Percentiles rank a stretch among this genome's conserved stretches.
Evolutionary conservation across 2,888 invertebrate genomes (phyloP).

Genomic region (Chymomyza caudatula): DNA sequence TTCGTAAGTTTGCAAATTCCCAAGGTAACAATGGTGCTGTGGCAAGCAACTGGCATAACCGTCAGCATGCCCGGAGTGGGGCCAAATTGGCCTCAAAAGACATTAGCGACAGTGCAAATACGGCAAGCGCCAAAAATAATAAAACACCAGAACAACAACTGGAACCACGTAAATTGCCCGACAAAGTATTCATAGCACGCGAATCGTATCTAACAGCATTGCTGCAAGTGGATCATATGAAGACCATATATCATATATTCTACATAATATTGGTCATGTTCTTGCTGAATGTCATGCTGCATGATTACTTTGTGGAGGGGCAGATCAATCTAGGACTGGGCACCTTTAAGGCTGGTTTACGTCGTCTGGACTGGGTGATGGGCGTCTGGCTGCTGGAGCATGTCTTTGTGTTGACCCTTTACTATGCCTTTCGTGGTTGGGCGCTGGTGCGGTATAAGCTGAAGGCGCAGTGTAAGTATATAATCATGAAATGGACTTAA

Average conservation of each 20-base stretch:
- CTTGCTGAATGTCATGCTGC: conserved; percentile 83
- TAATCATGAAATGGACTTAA: background rate
- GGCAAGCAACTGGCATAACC: conserved; percentile 57
- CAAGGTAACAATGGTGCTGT: conserved; percentile 2
- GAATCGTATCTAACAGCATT: conserved; percentile 90
- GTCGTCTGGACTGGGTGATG: conserved; percentile 81
- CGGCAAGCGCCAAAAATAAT: conserved; percentile 30
- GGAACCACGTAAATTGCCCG: conserved; percentile 77
- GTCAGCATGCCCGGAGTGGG: conserved; percentile 20
- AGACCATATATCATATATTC: conserved; percentile 91
- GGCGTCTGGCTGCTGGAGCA: conserved; percentile 80
- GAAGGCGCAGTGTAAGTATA: conserved; percentile 56
- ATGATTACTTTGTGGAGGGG: conserved; percentile 85
- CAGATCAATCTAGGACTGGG: conserved; percentile 79
- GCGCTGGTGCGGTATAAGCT: conserved; percentile 67
- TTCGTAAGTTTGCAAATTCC: conserved; percentile 61
- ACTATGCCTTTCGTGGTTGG: conserved; percentile 79
- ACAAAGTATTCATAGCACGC: conserved; percentile 84
- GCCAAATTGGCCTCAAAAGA: conserved; percentile 30
- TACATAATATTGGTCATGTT: conserved; percentile 86
- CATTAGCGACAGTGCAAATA: conserved; percentile 44
- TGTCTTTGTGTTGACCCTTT: conserved; percentile 77
- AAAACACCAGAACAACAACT: conserved; percentile 8
- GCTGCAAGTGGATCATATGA: conserved; percentile 87
- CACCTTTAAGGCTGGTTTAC: conserved; percentile 81